phyloP scores from a whole-genome alignment of 2,888 invertebrate species.

The Frankliniella fusca region DNA sequence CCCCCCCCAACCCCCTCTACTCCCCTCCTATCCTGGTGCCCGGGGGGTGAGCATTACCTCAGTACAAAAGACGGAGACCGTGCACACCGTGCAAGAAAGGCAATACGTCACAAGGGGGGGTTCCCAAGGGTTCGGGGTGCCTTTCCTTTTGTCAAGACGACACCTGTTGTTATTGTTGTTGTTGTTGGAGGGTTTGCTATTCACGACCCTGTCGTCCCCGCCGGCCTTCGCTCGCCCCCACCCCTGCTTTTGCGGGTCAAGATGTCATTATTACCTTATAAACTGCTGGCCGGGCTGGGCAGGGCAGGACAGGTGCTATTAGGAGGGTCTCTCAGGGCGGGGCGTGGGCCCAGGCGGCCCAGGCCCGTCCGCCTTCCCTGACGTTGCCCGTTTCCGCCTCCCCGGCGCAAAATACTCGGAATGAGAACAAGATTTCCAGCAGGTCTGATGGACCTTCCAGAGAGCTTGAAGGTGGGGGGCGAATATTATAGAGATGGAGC shows the following conservation, averaged over 20 bases:
- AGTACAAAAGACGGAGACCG: neutral
- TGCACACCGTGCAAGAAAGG: neutral
- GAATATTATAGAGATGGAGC: no score
- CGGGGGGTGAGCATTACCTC: neutral
- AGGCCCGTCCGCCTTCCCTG: neutral
- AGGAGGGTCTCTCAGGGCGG: neutral
- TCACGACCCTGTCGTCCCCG: neutral
- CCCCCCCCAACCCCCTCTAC: no score
- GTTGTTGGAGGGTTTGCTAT: neutral
- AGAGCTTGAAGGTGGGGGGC: no score
- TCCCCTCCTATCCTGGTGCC: neutral
- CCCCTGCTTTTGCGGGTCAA: slow-evolving; percentile 8
- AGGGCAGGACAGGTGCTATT: neutral
- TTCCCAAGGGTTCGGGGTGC: neutral
- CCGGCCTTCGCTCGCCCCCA: neutral
- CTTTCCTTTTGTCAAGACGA: slow-evolving; percentile 9
- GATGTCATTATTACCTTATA: slow-evolving; percentile 13
- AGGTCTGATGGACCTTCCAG: neutral
- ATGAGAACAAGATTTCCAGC: neutral
- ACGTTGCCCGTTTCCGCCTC: neutral
- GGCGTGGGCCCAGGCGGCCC: neutral
- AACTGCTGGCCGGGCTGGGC: neutral
- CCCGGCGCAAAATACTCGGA: neutral
- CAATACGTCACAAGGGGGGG: slow-evolving; percentile 16
- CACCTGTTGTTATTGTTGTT: slow-evolving; percentile 25